Percentiles rank a stretch among this genome's conserved stretches.
Conservation (phyloP, 2,888 invertebrate genomes). For the Cyaniris semiargus region DNA sequence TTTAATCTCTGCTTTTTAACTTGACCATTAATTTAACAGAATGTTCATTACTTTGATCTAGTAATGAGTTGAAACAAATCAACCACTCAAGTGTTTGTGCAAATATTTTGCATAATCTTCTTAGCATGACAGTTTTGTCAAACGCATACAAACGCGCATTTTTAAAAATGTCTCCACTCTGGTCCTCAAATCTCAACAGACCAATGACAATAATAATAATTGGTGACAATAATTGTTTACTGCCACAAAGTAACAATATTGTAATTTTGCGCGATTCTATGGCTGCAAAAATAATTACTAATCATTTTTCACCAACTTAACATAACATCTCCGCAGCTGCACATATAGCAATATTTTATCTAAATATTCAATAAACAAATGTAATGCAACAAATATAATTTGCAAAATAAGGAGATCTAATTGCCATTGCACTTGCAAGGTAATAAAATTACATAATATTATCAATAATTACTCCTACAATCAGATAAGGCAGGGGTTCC, state of each 20-base stretch:
- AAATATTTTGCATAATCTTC: neutral
- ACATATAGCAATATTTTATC: neutral
- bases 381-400: constrained; percentile 10
- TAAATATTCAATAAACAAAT: neutral
- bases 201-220: neutral
- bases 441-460: constrained; percentile 36
- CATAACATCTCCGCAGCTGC: neutral
- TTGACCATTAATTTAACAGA: neutral
- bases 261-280: neutral
- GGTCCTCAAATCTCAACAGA: neutral
- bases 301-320: neutral
- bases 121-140: neutral
- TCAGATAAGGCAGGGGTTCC: constrained; percentile 35
- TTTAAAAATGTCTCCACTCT: neutral
- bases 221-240: neutral
- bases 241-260: neutral
- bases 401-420: constrained; percentile 29
- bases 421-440: constrained; percentile 24
- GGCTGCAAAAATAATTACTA: neutral
- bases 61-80: neutral
- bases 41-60: neutral
- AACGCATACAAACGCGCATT: neutral
- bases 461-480: constrained; percentile 36
- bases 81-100: neutral
- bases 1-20: constrained; percentile 1